Evolutionary conservation across 2,113 vertebrate genomes (phyloP).

Genomic region (Caranx ignobilis): DNA sequence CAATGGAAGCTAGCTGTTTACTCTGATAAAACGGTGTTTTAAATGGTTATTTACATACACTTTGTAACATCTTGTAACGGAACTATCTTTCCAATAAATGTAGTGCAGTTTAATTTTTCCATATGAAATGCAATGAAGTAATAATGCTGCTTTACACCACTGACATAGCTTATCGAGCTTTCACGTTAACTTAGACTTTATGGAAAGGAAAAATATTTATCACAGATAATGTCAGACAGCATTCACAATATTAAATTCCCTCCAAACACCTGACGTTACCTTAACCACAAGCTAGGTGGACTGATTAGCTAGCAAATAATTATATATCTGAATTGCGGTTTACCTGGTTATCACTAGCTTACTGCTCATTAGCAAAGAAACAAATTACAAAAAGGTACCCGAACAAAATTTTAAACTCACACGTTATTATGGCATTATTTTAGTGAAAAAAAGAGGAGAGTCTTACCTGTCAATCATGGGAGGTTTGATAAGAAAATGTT

Average conservation of each 20-base stretch:
- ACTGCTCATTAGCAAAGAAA: not conserved
- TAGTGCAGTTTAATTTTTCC: no score
- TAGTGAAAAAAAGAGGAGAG: not conserved
- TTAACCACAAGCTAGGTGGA: not conserved
- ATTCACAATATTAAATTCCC: not conserved
- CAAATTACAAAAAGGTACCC: not conserved
- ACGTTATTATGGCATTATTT: not conserved
- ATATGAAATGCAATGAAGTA: no score
- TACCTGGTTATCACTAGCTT: not conserved
- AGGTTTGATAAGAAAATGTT: not conserved
- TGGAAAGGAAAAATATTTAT: no score
- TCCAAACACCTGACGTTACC: not conserved
- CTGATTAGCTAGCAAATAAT: not conserved
- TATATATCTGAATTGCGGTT: not conserved
- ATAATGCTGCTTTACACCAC: no score
- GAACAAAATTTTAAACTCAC: not conserved
- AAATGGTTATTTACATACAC: no score
- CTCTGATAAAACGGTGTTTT: no score
- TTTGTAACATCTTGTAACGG: no score
- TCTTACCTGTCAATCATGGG: not conserved
- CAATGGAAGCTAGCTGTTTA: no score
- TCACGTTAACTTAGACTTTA: no score
- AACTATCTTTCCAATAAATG: no score
- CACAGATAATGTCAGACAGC: not conserved
- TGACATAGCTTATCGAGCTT: no score